phyloP scores from a whole-genome alignment of 1,140 invertebrate species.

The Heliconius congener region DNA sequence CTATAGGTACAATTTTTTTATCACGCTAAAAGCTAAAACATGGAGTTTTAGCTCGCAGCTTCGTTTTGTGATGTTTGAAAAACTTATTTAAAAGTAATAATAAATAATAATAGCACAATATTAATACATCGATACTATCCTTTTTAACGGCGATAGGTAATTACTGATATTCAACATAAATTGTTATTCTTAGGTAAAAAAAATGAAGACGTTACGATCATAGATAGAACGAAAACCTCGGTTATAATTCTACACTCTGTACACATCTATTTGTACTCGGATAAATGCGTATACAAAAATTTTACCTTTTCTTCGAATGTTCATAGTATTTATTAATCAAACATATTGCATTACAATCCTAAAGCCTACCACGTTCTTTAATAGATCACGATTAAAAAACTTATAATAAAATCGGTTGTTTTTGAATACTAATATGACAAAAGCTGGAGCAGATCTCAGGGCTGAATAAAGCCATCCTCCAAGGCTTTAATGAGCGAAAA shows the following conservation, averaged over 20 bases:
- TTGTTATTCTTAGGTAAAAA: no score
- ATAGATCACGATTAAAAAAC: not conserved
- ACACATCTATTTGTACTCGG: not conserved
- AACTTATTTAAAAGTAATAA: not conserved
- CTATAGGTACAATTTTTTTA: not conserved
- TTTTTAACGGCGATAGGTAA: not conserved
- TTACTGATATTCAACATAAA: not conserved
- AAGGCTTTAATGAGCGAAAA: not conserved
- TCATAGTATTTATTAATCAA: not conserved
- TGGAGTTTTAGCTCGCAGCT: not conserved
- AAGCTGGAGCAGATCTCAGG: not conserved
- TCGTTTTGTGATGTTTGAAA: not conserved
- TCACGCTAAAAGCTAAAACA: not conserved
- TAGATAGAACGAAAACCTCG: not conserved
- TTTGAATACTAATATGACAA: not conserved
- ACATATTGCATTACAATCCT: not conserved
- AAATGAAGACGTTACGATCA: not conserved
- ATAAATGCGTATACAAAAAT: not conserved
- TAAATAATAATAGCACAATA: not conserved
- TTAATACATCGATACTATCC: not conserved
- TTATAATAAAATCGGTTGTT: not conserved
- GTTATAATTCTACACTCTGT: not conserved
- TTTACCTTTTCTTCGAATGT: not conserved
- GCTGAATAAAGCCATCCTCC: not conserved
- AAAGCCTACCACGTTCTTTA: not conserved